Evolutionary conservation across 1,140 invertebrate genomes (phyloP).

Genomic region (Lepidotrigona ventralis): DNA sequence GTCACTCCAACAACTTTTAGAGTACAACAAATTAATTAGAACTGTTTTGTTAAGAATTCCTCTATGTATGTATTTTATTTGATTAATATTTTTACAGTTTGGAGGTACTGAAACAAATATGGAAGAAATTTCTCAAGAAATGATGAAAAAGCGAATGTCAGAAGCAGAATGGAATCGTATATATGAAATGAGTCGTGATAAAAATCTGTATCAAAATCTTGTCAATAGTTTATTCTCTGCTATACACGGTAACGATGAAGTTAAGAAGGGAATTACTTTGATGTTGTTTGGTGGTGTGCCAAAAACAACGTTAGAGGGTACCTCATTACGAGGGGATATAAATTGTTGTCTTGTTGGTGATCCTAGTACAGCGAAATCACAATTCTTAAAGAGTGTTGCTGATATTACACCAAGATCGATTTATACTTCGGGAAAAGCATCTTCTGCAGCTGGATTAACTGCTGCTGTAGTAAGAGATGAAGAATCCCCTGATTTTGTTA

Average conservation of each 20-base stretch:
- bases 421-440: constrained; percentile 99
- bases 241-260: constrained; percentile 98
- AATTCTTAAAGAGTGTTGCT: constrained; percentile 97
- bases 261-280: constrained; percentile 96
- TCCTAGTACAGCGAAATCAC: constrained; percentile 99
- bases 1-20: constrained; percentile 92
- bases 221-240: constrained; percentile 97
- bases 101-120: constrained; percentile 88
- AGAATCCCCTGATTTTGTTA: constrained; percentile 99
- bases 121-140: constrained; percentile 93
- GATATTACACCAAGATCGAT: constrained; percentile 97
- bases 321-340: constrained; percentile 95
- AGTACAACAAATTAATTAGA: constrained; percentile 75
- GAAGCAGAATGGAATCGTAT: constrained; percentile 97
- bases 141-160: constrained; percentile 96
- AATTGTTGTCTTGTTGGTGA: constrained; percentile 99
- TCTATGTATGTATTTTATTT: neutral
- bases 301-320: constrained; percentile 96
- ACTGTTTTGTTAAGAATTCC: neutral
- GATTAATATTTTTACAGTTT: constrained; percentile 79
- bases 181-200: constrained; percentile 97
- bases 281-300: constrained; percentile 99
- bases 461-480: constrained; percentile 98
- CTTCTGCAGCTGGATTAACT: constrained; percentile 97
- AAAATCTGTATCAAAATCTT: constrained; percentile 95